A percentile compares a stretch with the other conserved stretches of the same genome.
phyloP scores from a whole-genome alignment of 2,797 vertebrate genomes.

The Molossus alvarezi region DNA sequence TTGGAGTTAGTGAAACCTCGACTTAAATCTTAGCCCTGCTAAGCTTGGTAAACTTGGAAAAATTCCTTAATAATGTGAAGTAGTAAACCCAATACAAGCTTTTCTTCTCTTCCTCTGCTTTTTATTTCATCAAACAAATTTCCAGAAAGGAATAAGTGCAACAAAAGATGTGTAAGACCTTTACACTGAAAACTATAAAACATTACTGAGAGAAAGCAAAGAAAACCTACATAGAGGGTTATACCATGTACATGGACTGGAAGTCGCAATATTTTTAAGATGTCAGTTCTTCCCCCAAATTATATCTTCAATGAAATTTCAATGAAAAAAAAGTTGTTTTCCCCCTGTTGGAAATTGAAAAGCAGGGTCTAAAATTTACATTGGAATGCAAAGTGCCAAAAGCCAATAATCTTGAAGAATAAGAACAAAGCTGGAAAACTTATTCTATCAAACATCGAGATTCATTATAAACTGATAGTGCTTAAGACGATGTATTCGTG shows the following conservation, averaged over 20 bases:
- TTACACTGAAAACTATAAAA: slow-evolving; percentile 24
- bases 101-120: slow-evolving; percentile 10
- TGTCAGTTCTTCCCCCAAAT: not conserved
- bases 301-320: slow-evolving; percentile 41
- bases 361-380: slow-evolving; percentile 49
- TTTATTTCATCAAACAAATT: slow-evolving; percentile 47
- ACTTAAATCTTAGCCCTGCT: slow-evolving; percentile 48
- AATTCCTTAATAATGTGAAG: not conserved
- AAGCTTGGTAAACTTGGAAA: slow-evolving; percentile 26
- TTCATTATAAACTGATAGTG: not conserved
- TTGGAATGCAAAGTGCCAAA: slow-evolving; percentile 4
- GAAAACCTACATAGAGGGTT: not conserved
- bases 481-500: not conserved
- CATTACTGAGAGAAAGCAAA: not conserved
- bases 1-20: slow-evolving; percentile 27
- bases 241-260: not conserved
- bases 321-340: not conserved
- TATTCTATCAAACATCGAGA: slow-evolving; percentile 14
- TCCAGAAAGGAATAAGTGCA: slow-evolving; percentile 44
- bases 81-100: not conserved
- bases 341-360: not conserved
- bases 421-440: not conserved
- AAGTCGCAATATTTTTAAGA: slow-evolving; percentile 36
- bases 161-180: not conserved
- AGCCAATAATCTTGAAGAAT: slow-evolving; percentile 41